A percentile compares a stretch with the other conserved stretches of the same genome.
Evolutionary conservation across 2,888 invertebrate genomes (phyloP).

Genomic region (Dione juno): DNA sequence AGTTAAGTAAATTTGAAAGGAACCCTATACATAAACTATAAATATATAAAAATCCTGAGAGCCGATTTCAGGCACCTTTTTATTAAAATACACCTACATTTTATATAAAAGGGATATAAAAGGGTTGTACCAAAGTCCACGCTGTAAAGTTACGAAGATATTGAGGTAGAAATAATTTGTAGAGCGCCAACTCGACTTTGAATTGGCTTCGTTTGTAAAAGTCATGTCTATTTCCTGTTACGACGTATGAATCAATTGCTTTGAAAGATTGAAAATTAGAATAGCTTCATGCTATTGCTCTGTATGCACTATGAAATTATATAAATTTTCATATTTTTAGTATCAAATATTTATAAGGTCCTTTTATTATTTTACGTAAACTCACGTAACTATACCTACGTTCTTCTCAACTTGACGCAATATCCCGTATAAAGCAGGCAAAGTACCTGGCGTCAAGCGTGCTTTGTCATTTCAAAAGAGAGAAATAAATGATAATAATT

Average conservation of each 20-base stretch:
- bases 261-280: slow-evolving; percentile 5
- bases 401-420: too few species aligned
- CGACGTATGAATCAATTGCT: slow-evolving; percentile 17
- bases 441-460: too few species aligned
- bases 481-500: too few species aligned
- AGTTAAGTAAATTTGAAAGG: background rate
- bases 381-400: too few species aligned
- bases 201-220: slow-evolving; percentile 66
- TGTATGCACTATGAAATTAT: background rate
- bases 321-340: too few species aligned
- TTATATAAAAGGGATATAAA: slow-evolving; percentile 1
- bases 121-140: slow-evolving; percentile 16
- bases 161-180: slow-evolving; percentile 41
- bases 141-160: slow-evolving; percentile 35
- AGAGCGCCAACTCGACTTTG: slow-evolving; percentile 36
- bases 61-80: slow-evolving; percentile 2
- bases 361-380: too few species aligned
- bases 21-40: background rate
- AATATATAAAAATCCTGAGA: slow-evolving; percentile 6
- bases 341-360: too few species aligned
- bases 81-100: background rate
- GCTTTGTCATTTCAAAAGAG: too few species aligned
- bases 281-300: background rate
- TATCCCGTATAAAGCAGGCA: too few species aligned
- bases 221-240: slow-evolving; percentile 48